Percentiles rank a stretch among this genome's conserved stretches.
These are phyloP conservation scores for Caenorhabditis drosophilae DNA, from an alignment of 2,888 invertebrate species.

Conservation along the genomic window DNA sequence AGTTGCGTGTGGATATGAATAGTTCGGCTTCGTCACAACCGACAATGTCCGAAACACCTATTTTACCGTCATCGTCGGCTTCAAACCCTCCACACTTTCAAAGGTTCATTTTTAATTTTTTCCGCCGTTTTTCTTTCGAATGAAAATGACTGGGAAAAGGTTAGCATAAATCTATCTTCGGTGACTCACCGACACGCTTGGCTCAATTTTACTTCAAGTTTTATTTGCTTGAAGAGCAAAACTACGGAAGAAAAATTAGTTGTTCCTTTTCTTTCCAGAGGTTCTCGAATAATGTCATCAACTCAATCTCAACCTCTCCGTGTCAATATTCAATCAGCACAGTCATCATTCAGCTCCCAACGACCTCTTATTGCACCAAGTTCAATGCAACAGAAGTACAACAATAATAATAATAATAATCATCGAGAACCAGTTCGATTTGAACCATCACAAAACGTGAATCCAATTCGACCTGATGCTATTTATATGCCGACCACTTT, in stretches of 20 bases:
- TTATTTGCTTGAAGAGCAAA: no score
- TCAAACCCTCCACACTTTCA: slow-evolving; percentile 26
- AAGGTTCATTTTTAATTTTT: slow-evolving; percentile 9
- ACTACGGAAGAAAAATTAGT: no score
- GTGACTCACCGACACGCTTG: no score
- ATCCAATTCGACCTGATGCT: slow-evolving; percentile 10
- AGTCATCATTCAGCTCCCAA: slow-evolving; percentile 24
- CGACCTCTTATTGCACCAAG: slow-evolving; percentile 12
- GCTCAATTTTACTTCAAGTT: no score
- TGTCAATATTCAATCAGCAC: slow-evolving; percentile 10
- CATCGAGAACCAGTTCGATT: slow-evolving; percentile 18
- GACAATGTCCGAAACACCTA: slow-evolving; percentile 32
- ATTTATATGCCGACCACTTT: slow-evolving; percentile 26
- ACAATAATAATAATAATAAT: not conserved
- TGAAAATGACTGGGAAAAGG: no score
- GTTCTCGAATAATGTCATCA: slow-evolving; percentile 23
- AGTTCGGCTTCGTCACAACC: slow-evolving; percentile 26
- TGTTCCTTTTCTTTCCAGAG: no score
- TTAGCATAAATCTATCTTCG: no score
- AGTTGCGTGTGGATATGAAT: slow-evolving; percentile 36
- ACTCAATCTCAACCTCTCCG: slow-evolving; percentile 15
- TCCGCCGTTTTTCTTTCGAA: no score
- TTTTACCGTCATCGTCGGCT: slow-evolving; percentile 26
- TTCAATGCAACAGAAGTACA: no score
- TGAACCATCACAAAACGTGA: slow-evolving; percentile 6